Evolutionary conservation across 35 echinoderm and acorn worm species (phyloP).

Genomic region (Hemicentrotus pulcherrimus): DNA sequence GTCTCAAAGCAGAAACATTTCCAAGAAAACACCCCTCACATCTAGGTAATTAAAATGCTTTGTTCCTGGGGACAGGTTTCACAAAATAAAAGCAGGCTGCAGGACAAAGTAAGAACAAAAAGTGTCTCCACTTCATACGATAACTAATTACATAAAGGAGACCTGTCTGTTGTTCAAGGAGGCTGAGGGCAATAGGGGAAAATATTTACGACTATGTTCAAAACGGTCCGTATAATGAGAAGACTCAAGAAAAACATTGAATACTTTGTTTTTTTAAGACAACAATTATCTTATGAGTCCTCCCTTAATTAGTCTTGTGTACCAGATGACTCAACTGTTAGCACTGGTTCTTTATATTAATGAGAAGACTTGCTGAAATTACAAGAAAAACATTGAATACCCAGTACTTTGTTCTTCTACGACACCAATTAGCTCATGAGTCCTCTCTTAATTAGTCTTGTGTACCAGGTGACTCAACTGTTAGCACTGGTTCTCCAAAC

Average conservation of each 20-base stretch:
- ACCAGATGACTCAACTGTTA: conserved; percentile 54
- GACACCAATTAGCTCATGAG: background rate
- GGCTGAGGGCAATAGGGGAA: background rate
- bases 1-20: no score
- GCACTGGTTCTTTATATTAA: conserved; percentile 62
- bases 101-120: no score
- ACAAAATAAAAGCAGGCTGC: no score
- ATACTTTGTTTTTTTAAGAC: background rate
- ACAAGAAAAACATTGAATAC: background rate
- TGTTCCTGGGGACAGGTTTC: no score
- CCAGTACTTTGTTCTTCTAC: background rate
- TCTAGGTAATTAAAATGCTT: no score
- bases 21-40: no score
- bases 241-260: background rate
- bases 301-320: background rate
- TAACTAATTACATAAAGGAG: no score
- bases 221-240: no score
- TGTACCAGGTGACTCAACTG: conserved; percentile 42
- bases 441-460: background rate
- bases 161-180: background rate
- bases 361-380: background rate
- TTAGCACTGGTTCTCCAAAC: conserved; percentile 83
- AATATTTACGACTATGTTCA: background rate
- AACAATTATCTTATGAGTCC: background rate
- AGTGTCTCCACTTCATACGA: no score